Evolutionary conservation across 2,797 vertebrate species (phyloP).

Genomic region (Luscinia luscinia): DNA sequence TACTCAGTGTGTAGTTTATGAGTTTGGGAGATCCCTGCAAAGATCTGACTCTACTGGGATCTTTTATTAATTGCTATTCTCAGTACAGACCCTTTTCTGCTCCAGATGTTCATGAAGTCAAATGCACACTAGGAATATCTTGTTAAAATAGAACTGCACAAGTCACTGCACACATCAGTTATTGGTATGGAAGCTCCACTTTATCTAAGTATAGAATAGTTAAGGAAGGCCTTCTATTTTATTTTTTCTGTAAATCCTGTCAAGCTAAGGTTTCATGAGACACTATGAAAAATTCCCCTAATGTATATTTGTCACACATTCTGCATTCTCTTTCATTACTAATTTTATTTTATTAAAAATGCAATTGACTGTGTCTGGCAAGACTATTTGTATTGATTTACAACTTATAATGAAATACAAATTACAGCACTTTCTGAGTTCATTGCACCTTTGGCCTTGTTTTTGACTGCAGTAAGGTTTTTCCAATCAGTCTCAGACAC

Average conservation of each 20-base stretch:
- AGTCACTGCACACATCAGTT: neutral
- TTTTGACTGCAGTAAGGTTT: conserved; percentile 40
- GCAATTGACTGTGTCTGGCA: conserved; percentile 40
- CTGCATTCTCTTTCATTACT: conserved; percentile 3
- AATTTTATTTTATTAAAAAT: conserved; percentile 58
- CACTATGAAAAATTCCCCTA: neutral
- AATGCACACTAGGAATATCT: neutral
- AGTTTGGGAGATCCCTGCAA: neutral
- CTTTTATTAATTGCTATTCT: conserved; percentile 23
- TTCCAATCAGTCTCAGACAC: conserved; percentile 31
- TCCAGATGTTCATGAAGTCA: conserved; percentile 31
- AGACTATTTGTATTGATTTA: conserved; percentile 60
- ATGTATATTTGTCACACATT: conserved; percentile 5
- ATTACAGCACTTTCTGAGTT: conserved; percentile 50
- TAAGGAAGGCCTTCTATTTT: neutral
- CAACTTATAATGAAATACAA: conserved; percentile 48
- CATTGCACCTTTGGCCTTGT: conserved; percentile 53
- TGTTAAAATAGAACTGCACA: conserved; percentile 19
- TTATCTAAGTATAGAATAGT: neutral
- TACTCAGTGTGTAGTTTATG: conserved; percentile 5
- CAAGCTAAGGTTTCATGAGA: neutral
- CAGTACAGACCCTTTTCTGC: neutral
- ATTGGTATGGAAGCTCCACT: neutral
- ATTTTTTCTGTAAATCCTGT: neutral
- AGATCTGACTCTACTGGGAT: conserved; percentile 7